phyloP scores from a whole-genome alignment of 1,140 invertebrate genomes.

The Drosophila seguyi region DNA sequence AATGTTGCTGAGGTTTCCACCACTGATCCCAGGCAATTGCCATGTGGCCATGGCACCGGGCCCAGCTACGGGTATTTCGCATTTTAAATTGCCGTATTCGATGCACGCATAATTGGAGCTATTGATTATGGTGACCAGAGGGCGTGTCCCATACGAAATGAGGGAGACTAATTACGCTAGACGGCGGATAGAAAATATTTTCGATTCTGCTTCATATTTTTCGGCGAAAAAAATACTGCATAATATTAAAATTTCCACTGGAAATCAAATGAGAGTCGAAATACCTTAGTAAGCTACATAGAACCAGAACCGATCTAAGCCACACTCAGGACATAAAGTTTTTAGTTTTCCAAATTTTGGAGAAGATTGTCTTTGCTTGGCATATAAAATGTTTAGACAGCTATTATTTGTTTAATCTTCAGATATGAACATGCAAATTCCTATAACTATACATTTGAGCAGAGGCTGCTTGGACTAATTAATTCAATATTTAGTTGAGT shows the following conservation, averaged over 20 bases:
- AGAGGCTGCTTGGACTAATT: too few relatives aligned
- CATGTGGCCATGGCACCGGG: constrained; percentile 38
- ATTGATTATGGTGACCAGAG: constrained; percentile 56
- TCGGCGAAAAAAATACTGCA: too few relatives aligned
- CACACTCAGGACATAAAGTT: too few relatives aligned
- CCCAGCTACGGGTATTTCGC: constrained; percentile 56
- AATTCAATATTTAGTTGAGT: neutral
- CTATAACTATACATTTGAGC: too few relatives aligned
- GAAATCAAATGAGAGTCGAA: neutral
- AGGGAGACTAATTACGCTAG: constrained; percentile 35
- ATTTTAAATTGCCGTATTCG: constrained; percentile 75
- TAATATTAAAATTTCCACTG: neutral
- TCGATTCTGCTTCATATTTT: neutral
- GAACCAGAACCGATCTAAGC: too few relatives aligned
- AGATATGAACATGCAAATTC: too few relatives aligned
- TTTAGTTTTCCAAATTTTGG: too few relatives aligned
- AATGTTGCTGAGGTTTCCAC: constrained; percentile 75
- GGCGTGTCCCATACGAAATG: constrained; percentile 22
- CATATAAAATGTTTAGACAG: too few relatives aligned
- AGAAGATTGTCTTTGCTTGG: too few relatives aligned
- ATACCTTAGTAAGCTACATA: neutral
- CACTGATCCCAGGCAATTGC: constrained; percentile 68
- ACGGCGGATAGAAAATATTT: constrained; percentile 1
- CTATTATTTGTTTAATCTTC: too few relatives aligned
- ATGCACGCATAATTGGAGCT: constrained; percentile 72